Conservation (phyloP, 1,140 invertebrate genomes). For the Trissolcus basalis region DNA sequence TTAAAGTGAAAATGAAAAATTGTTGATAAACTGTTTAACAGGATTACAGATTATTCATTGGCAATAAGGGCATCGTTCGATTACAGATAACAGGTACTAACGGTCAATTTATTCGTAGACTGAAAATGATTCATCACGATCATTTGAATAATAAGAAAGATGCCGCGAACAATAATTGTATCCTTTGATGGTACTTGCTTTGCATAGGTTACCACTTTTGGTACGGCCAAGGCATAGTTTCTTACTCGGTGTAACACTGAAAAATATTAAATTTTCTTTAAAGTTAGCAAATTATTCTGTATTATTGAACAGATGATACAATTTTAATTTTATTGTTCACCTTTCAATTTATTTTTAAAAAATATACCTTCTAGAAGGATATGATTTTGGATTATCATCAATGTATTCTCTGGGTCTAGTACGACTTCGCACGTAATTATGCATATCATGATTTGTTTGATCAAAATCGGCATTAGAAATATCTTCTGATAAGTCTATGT, state of each 20-base stretch:
- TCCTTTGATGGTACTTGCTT: conserved; percentile 19
- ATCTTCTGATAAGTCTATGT: conserved; percentile 59
- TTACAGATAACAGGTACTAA: conserved; percentile 1
- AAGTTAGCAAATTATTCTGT: neutral
- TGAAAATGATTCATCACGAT: neutral
- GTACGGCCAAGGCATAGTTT: conserved; percentile 10
- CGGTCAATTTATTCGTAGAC: conserved; percentile 4
- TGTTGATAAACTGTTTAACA: no score
- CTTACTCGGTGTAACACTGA: conserved; percentile 3
- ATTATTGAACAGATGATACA: neutral
- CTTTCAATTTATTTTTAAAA: no score
- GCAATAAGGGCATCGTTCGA: neutral
- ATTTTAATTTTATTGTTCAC: conserved; percentile 1
- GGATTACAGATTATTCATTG: neutral
- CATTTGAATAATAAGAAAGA: neutral
- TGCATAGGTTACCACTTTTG: conserved; percentile 19
- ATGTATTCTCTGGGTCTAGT: conserved; percentile 5
- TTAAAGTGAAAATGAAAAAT: no score
- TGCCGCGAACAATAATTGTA: conserved; percentile 21
- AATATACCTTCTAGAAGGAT: conserved; percentile 11
- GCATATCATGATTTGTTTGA: neutral
- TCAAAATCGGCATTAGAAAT: conserved; percentile 37
- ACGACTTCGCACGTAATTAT: conserved; percentile 9
- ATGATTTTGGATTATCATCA: neutral
- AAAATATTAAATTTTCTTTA: conserved; percentile 5